Percentiles rank a stretch among this genome's conserved stretches.
Conservation (phyloP, 2,888 invertebrate genomes). For the Digitonthophagus gazella region DNA sequence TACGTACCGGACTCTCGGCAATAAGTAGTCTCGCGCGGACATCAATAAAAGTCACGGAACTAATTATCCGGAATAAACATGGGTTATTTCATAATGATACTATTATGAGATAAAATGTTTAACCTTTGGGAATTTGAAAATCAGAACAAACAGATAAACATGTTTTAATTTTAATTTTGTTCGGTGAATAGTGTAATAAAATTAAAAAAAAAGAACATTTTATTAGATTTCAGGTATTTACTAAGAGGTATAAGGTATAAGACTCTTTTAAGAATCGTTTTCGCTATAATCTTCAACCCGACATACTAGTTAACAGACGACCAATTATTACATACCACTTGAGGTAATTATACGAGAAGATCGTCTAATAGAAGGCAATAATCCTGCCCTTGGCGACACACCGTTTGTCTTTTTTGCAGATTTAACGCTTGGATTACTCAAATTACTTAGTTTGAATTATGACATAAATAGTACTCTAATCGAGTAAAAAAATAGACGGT, state of each 20-base stretch:
- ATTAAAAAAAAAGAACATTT: neutral
- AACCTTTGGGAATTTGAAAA: too few relatives aligned
- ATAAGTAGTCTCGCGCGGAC: neutral
- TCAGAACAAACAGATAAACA: too few relatives aligned
- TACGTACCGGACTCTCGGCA: neutral
- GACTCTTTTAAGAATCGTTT: neutral
- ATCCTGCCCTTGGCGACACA: neutral
- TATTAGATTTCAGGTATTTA: neutral
- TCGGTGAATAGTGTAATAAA: neutral
- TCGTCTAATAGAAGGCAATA: neutral
- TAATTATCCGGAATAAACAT: neutral
- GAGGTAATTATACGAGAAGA: neutral
- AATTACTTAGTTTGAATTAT: too few relatives aligned
- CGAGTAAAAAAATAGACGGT: too few relatives aligned
- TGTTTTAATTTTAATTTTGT: neutral
- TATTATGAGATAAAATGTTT: neutral
- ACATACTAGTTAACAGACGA: neutral
- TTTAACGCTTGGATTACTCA: neutral
- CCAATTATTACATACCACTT: neutral
- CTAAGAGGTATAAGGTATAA: neutral
- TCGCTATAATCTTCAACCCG: neutral
- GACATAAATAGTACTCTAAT: too few relatives aligned
- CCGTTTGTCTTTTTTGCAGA: neutral
- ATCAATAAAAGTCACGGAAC: neutral
- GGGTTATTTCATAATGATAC: neutral